Base-by-base conservation (phyloP, 1,140 invertebrate species). In the Chymomyza costata region DNA sequence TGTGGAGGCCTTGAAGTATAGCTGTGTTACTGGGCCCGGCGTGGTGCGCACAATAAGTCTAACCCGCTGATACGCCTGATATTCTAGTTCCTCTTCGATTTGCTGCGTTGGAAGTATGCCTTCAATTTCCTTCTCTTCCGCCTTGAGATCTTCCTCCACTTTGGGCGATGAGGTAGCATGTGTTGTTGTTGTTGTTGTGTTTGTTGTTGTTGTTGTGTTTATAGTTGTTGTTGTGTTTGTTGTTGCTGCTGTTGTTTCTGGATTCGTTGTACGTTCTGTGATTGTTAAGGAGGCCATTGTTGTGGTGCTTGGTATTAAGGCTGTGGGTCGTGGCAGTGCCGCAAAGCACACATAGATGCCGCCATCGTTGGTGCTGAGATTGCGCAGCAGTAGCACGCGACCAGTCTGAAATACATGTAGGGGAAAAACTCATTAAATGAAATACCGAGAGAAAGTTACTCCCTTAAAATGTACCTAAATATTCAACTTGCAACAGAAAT, bases 341-440 rank as follows among this genome's bases (percentile, higher is more conserved):
- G 81, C 69, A 43, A 85, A 82, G 49, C 83, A 85, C n/a, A 85
- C 66, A 31, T 85, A 85, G 21, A 83, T 65, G 45, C 83, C 83
- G 38, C 56, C 47, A 53, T 85, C 83, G 30, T 49, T 25, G n/a
- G 63, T 62, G 43, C 57, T 82, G 16, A 85, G 66, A 76, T 85
- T 85, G 19, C 59, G 80, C 39, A 85, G 47, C 17, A 80, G 49
- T 49, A 85, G 31, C 41, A 76, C 50, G 17, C 78, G 70, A 43
- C 83, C 83, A 10, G 80, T 82, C 83, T 85, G 32, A 6, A 48
- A 34, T 28, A n/a, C n/a, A n/a, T n/a, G n/a, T n/a, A 25, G 11
- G 11, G 7, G 11, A 37, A 31, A 17, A 38, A 39, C n/a, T n/a
- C n/a, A n/a, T n/a, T n/a, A n/a, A n/a, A n/a, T n/a, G n/a, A n/a